Conservation (phyloP, 2,888 invertebrate species). For the Pollenia angustigena region DNA sequence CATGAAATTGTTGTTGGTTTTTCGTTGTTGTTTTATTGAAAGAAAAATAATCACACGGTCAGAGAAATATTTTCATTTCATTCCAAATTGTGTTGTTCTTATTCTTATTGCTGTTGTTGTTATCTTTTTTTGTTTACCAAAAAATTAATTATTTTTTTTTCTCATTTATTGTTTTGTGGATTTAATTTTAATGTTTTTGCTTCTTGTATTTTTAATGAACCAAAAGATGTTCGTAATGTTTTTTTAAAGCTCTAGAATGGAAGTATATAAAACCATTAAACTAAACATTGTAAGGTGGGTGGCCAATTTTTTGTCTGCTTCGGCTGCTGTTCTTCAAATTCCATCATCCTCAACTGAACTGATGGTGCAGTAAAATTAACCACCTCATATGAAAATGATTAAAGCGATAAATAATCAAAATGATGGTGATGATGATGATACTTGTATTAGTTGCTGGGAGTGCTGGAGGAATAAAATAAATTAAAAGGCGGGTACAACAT, state of each 20-base stretch:
- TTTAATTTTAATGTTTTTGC: constrained; percentile 46
- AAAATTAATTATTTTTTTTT: constrained; percentile 41
- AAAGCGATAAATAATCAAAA: constrained; percentile 4
- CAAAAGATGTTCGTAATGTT: constrained; percentile 44
- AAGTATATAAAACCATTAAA: constrained; percentile 67
- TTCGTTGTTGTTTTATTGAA: constrained; percentile 70
- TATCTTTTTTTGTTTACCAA: constrained; percentile 61
- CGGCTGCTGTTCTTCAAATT: neutral
- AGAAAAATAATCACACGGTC: constrained; percentile 74
- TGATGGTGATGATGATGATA: constrained; percentile 24
- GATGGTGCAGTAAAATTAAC: constrained; percentile 38
- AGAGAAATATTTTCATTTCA: constrained; percentile 60
- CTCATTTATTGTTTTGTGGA: constrained; percentile 65
- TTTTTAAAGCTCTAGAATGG: constrained; percentile 64
- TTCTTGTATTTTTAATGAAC: constrained; percentile 50
- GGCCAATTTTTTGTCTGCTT: constrained; percentile 43
- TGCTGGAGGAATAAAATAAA: constrained; percentile 16
- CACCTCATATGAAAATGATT: constrained; percentile 41
- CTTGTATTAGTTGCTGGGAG: neutral
- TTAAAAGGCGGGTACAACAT: constrained; percentile 57
- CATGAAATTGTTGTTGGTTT: constrained; percentile 49
- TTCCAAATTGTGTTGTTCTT: constrained; percentile 67
- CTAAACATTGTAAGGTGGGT: constrained; percentile 70
- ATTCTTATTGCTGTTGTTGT: constrained; percentile 57
- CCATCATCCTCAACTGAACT: neutral